Conservation (phyloP, 2,888 invertebrate genomes). For the Tanypteryx hageni region DNA sequence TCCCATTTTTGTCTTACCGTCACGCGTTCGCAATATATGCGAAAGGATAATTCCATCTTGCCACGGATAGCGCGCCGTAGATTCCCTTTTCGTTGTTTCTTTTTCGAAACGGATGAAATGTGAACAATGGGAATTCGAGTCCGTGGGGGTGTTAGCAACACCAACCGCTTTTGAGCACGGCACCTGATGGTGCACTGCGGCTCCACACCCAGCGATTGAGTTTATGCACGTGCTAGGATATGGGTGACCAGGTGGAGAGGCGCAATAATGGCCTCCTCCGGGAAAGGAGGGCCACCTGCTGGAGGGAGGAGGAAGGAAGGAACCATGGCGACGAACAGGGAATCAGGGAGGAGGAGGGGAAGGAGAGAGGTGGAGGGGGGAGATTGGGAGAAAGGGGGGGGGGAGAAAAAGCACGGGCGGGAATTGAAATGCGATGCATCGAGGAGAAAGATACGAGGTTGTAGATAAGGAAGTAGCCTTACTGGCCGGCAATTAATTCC, state of each 20-base stretch:
- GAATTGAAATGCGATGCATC: neutral
- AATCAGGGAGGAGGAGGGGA: neutral
- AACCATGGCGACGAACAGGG: neutral
- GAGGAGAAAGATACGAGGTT: neutral
- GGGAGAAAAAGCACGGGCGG: neutral
- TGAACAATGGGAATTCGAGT: neutral
- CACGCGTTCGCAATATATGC: no score
- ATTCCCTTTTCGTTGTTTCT: neutral
- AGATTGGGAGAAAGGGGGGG: no score
- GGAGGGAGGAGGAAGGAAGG: neutral
- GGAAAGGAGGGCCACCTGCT: neutral
- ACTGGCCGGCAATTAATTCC: constrained; percentile 24
- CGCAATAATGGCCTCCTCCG: neutral
- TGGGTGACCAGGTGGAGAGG: constrained; percentile 21
- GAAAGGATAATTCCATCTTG: no score
- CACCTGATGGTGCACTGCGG: neutral
- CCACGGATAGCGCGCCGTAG: no score
- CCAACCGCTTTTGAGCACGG: neutral
- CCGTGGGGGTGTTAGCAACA: neutral
- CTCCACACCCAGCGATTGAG: constrained; percentile 18
- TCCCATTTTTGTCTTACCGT: no score
- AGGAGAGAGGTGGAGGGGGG: no score
- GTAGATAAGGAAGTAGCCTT: constrained; percentile 25
- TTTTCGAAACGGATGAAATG: neutral
- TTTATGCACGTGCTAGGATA: constrained; percentile 35